Conservation (phyloP, 2,888 invertebrate genomes). For the Amiota communis region DNA sequence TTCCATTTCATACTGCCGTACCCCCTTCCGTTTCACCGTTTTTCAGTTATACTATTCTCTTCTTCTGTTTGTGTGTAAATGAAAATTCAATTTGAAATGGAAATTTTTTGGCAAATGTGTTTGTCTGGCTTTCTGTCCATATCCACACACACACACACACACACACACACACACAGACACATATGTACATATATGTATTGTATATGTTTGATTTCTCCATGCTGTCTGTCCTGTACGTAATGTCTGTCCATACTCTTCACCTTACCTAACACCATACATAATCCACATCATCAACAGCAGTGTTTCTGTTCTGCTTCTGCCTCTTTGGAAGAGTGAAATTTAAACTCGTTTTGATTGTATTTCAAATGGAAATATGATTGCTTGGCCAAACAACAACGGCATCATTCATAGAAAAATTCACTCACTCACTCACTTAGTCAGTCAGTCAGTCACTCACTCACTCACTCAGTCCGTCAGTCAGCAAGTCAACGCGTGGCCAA, state of each 20-base stretch:
- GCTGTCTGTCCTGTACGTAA: background rate
- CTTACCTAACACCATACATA: background rate
- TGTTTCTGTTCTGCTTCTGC: background rate
- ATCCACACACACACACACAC: background rate
- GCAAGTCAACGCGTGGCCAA: slow-evolving; percentile 3
- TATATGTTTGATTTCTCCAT: slow-evolving; percentile 1
- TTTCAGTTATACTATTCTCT: background rate
- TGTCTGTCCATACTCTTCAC: background rate
- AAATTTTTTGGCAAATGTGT: slow-evolving; percentile 43
- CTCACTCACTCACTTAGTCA: too few relatives aligned
- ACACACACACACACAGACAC: too few relatives aligned
- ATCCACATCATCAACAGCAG: too few relatives aligned
- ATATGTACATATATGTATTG: too few relatives aligned
- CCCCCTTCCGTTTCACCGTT: background rate
- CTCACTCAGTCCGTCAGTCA: background rate
- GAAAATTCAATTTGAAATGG: slow-evolving; percentile 53
- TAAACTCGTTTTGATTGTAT: slow-evolving; percentile 42
- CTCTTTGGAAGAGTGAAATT: slow-evolving; percentile 23
- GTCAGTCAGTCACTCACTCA: too few relatives aligned
- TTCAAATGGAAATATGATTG: slow-evolving; percentile 51
- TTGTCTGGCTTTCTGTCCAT: slow-evolving; percentile 33
- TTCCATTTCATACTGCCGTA: slow-evolving; percentile 20
- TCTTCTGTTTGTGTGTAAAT: slow-evolving; percentile 42
- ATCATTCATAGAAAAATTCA: background rate
- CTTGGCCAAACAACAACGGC: slow-evolving; percentile 19